Evolutionary conservation across 2,113 vertebrate species (phyloP).

Genomic region (Motacilla tschutschensis): DNA sequence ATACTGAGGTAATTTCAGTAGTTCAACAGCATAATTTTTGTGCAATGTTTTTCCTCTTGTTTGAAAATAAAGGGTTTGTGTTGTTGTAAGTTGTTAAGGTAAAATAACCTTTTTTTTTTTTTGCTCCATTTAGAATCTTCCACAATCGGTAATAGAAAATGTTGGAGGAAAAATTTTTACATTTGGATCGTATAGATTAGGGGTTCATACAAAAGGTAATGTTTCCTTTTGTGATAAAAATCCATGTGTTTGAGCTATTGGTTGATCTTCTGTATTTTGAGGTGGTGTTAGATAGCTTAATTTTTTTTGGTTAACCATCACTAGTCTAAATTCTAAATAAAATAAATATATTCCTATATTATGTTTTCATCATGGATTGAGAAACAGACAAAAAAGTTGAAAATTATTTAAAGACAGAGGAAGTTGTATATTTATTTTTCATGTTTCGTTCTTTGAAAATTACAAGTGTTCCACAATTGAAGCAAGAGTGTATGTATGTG

Average conservation of each 20-base stretch:
- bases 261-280: background rate
- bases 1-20: background rate
- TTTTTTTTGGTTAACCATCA: background rate
- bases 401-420: background rate
- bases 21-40: background rate
- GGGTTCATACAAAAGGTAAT: slow-evolving; percentile 89
- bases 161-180: slow-evolving; percentile 92
- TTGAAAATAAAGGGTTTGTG: background rate
- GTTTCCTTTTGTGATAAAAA: background rate
- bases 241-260: background rate
- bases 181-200: slow-evolving; percentile 89
- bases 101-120: slow-evolving; percentile 37
- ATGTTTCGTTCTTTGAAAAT: background rate
- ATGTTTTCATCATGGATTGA: background rate
- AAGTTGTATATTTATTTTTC: background rate
- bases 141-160: slow-evolving; percentile 83
- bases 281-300: background rate
- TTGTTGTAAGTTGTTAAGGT: background rate
- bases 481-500: background rate
- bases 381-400: background rate
- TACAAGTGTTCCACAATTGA: background rate
- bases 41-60: background rate
- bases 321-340: background rate
- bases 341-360: background rate
- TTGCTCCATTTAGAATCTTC: slow-evolving; percentile 81